Conservation (phyloP, 2,888 invertebrate species). For the Clitarchus hookeri region DNA sequence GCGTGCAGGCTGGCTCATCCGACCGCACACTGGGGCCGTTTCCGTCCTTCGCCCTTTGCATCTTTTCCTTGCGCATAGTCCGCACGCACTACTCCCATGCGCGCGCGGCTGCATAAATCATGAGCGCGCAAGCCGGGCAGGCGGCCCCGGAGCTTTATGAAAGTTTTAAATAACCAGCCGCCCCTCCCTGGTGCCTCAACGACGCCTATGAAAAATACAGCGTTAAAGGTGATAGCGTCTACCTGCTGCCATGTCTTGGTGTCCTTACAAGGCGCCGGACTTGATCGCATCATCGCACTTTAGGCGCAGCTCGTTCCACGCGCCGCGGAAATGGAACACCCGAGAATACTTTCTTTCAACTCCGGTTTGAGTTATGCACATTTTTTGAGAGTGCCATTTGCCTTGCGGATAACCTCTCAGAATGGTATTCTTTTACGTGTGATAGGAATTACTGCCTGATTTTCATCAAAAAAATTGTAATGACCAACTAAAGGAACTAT, state of each 20-base stretch:
- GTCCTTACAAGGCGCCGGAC: neutral
- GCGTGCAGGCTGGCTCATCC: neutral
- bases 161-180: constrained; percentile 14
- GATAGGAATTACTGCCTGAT: no score
- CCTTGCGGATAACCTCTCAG: no score
- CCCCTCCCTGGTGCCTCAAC: neutral
- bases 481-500: no score
- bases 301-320: neutral
- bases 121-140: neutral
- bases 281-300: neutral
- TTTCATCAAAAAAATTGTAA: no score
- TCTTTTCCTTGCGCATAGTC: neutral
- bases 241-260: neutral
- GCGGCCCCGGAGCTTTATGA: neutral
- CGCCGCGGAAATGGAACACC: no score
- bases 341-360: no score
- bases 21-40: neutral
- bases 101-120: neutral
- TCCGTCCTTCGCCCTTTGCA: no score
- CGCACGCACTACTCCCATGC: neutral
- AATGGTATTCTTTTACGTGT: no score
- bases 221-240: neutral
- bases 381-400: no score
- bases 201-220: neutral
- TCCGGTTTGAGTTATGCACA: no score